Percentiles rank a stretch among this genome's conserved stretches.
phyloP scores from a whole-genome alignment of 2,888 invertebrate species.

The Charanyca ferruginea region DNA sequence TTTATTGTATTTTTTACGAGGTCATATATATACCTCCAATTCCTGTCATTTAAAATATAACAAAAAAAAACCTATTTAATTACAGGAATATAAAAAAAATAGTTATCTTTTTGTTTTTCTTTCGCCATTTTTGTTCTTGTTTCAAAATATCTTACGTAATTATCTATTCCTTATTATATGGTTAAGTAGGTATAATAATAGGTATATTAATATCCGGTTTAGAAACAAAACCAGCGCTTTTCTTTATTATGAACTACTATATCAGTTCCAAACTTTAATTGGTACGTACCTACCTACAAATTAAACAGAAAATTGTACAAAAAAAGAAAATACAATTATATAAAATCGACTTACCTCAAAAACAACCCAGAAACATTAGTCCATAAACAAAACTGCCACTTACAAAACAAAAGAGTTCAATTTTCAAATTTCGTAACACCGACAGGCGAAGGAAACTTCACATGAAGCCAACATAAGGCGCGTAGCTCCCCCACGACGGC shows the following conservation, averaged over 20 bases:
- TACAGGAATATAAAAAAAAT: too few relatives aligned
- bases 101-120: too few relatives aligned
- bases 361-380: conserved; percentile 62
- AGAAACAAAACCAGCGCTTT: not conserved
- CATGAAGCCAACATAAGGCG: conserved; percentile 58
- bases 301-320: not conserved
- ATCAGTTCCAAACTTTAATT: not conserved
- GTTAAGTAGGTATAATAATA: not conserved
- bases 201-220: not conserved
- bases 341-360: conserved; percentile 67
- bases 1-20: not conserved
- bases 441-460: conserved; percentile 75
- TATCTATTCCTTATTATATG: not conserved
- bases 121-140: not conserved
- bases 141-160: conserved; percentile 28
- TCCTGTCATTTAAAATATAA: too few relatives aligned
- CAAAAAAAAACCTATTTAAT: too few relatives aligned
- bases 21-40: too few relatives aligned
- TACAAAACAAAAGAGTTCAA: conserved; percentile 68
- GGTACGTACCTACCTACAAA: not conserved
- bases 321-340: not conserved
- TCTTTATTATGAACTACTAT: not conserved
- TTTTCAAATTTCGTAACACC: conserved; percentile 72
- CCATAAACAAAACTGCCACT: conserved; percentile 74
- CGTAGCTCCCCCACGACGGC: conserved; percentile 70